These are phyloP conservation scores for Melanostigma gelatinosum DNA, from an alignment of 2,113 vertebrate species.

Conservation along the genomic window DNA sequence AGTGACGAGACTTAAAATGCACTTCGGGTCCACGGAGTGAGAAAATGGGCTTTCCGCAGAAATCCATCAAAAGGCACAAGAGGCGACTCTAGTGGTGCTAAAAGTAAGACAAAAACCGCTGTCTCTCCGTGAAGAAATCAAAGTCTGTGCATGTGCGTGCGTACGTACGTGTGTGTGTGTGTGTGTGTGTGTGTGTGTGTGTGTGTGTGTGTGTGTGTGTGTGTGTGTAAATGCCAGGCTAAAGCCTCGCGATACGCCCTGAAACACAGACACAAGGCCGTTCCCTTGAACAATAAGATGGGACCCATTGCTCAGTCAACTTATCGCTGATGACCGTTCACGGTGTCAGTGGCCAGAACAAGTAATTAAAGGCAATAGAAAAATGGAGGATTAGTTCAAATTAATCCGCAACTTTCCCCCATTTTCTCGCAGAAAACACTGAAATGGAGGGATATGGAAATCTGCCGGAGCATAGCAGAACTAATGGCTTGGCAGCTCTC, in stretches of 20 bases:
- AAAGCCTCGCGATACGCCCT: slow-evolving; percentile 14
- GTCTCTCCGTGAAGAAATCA: slow-evolving; percentile 16
- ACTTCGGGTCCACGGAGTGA: slow-evolving; percentile 28
- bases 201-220: background rate
- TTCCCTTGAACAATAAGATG: slow-evolving; percentile 43
- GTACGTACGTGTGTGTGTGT: background rate
- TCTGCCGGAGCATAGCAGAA: slow-evolving; percentile 70
- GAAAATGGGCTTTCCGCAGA: slow-evolving; percentile 46
- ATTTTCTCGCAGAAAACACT: slow-evolving; percentile 68
- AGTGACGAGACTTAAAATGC: slow-evolving; percentile 40
- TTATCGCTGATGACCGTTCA: slow-evolving; percentile 63
- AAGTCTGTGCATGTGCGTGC: too few species aligned
- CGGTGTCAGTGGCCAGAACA: slow-evolving; percentile 68
- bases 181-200: too few species aligned
- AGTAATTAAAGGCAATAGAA: slow-evolving; percentile 77
- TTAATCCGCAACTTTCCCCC: slow-evolving; percentile 77
- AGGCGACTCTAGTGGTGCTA: slow-evolving; percentile 22
- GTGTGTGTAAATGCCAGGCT: background rate
- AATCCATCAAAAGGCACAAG: slow-evolving; percentile 51
- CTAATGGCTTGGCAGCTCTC: slow-evolving; percentile 72
- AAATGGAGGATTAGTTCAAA: slow-evolving; percentile 73
- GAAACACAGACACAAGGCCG: slow-evolving; percentile 27
- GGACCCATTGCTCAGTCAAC: slow-evolving; percentile 49
- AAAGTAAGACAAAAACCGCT: slow-evolving; percentile 44
- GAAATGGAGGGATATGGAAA: slow-evolving; percentile 75